Conservation (phyloP, 2,888 invertebrate genomes). For the Eueremaeus valkanovi region DNA sequence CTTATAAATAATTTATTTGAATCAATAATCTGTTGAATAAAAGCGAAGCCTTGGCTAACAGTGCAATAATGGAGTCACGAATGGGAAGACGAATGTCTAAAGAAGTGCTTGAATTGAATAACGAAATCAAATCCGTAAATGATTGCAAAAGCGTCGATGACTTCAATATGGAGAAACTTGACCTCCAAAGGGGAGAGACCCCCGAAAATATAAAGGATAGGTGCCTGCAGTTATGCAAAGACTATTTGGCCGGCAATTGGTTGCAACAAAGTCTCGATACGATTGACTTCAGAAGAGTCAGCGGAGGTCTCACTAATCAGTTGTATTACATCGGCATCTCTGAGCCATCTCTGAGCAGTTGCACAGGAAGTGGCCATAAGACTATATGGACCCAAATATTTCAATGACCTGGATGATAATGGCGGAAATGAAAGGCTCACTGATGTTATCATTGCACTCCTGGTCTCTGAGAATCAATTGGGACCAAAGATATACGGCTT, state of each 20-base stretch:
- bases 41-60: no score
- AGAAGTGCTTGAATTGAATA: no score
- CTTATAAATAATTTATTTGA: no score
- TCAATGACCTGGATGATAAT: neutral
- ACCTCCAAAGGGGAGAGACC: neutral
- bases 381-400: neutral
- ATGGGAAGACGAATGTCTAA: no score
- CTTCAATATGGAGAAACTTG: neutral
- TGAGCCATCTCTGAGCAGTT: neutral
- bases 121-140: no score
- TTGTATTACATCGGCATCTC: neutral
- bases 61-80: no score
- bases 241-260: constrained; percentile 2
- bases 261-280: neutral
- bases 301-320: constrained; percentile 32
- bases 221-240: constrained; percentile 11
- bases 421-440: constrained; percentile 9
- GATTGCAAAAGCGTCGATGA: no score
- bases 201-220: neutral
- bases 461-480: constrained; percentile 53
- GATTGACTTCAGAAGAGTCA: neutral
- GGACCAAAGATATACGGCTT: constrained; percentile 92
- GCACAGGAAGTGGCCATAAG: constrained; percentile 18
- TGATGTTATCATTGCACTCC: neutral
- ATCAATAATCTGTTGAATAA: no score